These are phyloP conservation scores for Heliangelus exortis DNA, from an alignment of 2,797 vertebrate species.

Conservation along the genomic window DNA sequence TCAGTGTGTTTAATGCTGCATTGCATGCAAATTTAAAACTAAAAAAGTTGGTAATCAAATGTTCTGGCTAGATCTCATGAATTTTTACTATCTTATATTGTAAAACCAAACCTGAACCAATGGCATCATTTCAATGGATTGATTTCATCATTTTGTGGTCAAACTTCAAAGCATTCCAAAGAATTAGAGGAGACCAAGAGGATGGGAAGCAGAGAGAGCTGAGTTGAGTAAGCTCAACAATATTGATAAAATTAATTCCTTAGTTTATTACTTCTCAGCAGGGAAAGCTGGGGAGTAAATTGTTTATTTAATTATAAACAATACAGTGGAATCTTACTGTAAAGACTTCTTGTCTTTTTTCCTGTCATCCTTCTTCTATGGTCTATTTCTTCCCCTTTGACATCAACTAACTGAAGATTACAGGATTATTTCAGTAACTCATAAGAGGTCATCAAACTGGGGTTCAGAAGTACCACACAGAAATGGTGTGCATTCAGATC, in stretches of 20 bases:
- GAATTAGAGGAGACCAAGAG: not conserved
- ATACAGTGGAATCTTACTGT: constrained; percentile 30
- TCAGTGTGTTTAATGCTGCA: constrained; percentile 7
- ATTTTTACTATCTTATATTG: not conserved
- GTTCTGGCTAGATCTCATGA: constrained; percentile 17
- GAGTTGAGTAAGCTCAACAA: constrained; percentile 24
- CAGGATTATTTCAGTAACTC: constrained; percentile 49
- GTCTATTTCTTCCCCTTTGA: constrained; percentile 26
- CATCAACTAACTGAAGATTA: constrained; percentile 40
- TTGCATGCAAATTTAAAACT: not conserved
- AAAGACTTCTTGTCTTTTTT: constrained; percentile 33
- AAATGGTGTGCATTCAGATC: not conserved
- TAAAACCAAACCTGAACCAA: constrained; percentile 39
- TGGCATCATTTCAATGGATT: not conserved
- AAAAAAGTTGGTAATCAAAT: constrained; percentile 5
- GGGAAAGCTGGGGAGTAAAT: not conserved
- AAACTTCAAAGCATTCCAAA: constrained; percentile 59
- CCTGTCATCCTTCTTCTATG: not conserved
- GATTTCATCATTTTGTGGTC: constrained; percentile 20
- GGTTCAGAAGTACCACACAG: not conserved
- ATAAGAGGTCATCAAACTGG: constrained; percentile 14
- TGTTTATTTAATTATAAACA: not conserved
- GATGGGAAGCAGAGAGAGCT: constrained; percentile 20
- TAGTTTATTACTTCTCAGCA: constrained; percentile 18
- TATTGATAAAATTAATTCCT: constrained; percentile 46